Percentiles rank a stretch among this genome's conserved stretches.
Evolutionary conservation across 2,797 vertebrate genomes (phyloP).

Genomic region (Tragopan temminckii): DNA sequence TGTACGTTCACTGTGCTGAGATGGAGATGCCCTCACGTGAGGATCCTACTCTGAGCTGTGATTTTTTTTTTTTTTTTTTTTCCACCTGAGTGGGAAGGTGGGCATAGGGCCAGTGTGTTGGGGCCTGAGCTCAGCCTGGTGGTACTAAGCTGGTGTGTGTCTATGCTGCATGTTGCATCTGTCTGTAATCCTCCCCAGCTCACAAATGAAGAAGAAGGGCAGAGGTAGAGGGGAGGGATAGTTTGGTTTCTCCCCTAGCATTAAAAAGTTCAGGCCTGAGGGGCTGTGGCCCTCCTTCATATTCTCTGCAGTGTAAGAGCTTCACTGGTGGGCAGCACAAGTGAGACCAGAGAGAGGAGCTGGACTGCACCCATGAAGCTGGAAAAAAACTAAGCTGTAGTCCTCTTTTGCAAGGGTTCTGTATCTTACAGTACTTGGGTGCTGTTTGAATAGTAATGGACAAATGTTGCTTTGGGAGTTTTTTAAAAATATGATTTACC

Average conservation of each 20-base stretch:
- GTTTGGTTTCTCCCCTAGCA: neutral
- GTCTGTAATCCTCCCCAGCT: neutral
- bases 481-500: neutral
- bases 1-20: neutral
- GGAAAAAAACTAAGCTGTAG: neutral
- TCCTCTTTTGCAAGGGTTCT: neutral
- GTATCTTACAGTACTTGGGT: neutral
- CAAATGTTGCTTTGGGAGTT: neutral
- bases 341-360: neutral
- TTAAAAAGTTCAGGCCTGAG: neutral
- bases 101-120: neutral
- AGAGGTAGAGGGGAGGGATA: neutral
- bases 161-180: neutral
- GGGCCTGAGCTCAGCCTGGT: neutral
- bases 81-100: neutral
- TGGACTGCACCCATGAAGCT: neutral
- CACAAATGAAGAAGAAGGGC: accelerated
- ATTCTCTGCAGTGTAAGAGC: neutral
- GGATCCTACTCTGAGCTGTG: neutral
- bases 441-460: neutral
- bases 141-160: neutral
- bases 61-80: too few relatives aligned
- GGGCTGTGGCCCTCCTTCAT: neutral
- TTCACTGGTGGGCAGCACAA: neutral
- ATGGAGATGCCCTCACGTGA: neutral